Evolutionary conservation across 2,113 vertebrate genomes (phyloP).

Genomic region (Myiagra hebetior): DNA sequence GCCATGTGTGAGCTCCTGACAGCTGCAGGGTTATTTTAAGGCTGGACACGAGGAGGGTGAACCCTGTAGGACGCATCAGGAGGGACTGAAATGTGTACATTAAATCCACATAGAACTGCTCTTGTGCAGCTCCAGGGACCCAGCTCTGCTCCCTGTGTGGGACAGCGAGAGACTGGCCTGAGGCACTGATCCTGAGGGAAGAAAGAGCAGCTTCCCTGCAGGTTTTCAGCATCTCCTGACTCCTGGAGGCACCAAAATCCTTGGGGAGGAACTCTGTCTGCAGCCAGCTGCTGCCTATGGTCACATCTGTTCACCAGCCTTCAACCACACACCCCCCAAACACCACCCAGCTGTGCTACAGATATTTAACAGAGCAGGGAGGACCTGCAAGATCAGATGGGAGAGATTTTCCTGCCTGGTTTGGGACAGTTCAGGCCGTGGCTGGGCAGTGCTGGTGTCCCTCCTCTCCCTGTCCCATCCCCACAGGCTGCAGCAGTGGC

Average conservation of each 20-base stretch:
- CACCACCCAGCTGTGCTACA: neutral
- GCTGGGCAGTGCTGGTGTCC: neutral
- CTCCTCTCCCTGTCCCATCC: neutral
- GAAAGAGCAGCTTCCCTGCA: neutral
- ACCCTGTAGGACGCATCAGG: fast-evolving
- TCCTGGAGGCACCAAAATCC: neutral
- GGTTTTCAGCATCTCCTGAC: neutral
- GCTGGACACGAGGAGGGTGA: neutral
- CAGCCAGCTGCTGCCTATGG: neutral
- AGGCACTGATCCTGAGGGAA: neutral
- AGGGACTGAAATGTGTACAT: neutral
- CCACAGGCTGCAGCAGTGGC: neutral
- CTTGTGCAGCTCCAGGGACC: neutral
- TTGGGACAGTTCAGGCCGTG: neutral
- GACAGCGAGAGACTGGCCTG: fast-evolving
- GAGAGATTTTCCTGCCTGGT: neutral
- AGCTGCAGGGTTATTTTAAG: slow-evolving; percentile 37
- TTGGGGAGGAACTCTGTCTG: fast-evolving
- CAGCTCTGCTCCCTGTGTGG: neutral
- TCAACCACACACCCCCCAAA: fast-evolving
- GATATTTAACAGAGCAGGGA: neutral
- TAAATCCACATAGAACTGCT: neutral
- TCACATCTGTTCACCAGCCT: neutral
- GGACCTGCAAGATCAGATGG: neutral
- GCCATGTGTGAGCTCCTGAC: neutral